Percentiles rank a stretch among this genome's conserved stretches.
Conservation (phyloP, 2,888 invertebrate genomes). For the Apamea crenata region DNA sequence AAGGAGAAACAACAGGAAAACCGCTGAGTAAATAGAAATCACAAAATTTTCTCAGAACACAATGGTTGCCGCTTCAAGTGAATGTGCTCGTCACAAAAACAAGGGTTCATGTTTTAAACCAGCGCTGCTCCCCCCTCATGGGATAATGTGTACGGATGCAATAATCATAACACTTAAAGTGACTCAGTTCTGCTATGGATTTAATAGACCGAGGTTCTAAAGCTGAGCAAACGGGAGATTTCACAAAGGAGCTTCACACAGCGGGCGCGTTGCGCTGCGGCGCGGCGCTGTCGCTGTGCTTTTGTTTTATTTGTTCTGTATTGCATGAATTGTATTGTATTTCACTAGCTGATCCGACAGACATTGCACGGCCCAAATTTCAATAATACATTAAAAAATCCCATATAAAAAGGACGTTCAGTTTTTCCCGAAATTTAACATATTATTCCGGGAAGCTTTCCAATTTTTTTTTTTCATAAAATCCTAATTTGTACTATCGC, state of each 20-base stretch:
- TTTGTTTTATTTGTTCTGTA: neutral
- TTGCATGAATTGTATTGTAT: neutral
- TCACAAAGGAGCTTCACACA: constrained; percentile 9
- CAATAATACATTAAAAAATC: neutral
- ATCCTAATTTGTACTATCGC: neutral
- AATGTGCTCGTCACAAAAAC: constrained; percentile 55
- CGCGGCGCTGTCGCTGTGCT: neutral
- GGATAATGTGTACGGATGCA: constrained; percentile 56
- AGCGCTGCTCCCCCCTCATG: constrained; percentile 35
- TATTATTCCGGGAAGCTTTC: neutral
- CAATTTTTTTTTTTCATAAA: neutral
- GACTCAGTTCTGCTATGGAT: constrained; percentile 44
- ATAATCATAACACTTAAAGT: constrained; percentile 60
- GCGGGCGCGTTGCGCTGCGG: neutral
- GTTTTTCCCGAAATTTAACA: neutral
- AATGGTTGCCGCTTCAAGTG: constrained; percentile 44
- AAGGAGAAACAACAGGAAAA: constrained; percentile 61
- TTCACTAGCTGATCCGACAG: neutral
- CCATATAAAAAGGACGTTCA: neutral
- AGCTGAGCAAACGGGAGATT: constrained; percentile 32
- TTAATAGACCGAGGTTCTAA: constrained; percentile 36
- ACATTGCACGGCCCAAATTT: neutral
- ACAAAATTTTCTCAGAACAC: constrained; percentile 54
- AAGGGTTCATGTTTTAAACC: constrained; percentile 52
- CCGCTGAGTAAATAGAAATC: constrained; percentile 58